These are phyloP conservation scores for Ctenomys sociabilis DNA, from an alignment of 2,113 vertebrate species.

Conservation along the genomic window DNA sequence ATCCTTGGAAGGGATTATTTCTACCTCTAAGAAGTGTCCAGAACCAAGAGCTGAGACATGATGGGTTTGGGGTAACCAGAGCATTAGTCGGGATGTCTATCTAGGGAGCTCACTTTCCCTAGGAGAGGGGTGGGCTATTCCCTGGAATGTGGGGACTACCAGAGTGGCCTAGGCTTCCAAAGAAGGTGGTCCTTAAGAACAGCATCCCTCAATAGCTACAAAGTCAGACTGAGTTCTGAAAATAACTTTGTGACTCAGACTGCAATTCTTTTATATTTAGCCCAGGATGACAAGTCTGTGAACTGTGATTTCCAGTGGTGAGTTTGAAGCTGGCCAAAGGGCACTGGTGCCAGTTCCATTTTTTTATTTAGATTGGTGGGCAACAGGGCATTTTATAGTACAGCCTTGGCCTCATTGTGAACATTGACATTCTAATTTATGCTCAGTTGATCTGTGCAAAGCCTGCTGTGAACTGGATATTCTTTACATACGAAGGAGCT, in stretches of 20 bases:
- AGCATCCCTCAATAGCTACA: conserved; percentile 41
- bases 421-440: not conserved
- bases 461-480: not conserved
- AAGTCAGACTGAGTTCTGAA: conserved; percentile 69
- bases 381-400: not conserved
- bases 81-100: not conserved
- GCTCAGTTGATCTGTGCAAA: not conserved
- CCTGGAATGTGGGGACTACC: conserved; percentile 30
- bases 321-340: conserved; percentile 30
- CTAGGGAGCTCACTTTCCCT: not conserved
- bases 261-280: conserved; percentile 86
- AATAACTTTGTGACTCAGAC: conserved; percentile 87
- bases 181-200: conserved; percentile 36
- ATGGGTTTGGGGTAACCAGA: not conserved
- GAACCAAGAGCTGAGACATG: not conserved
- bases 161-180: conserved; percentile 18
- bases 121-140: not conserved
- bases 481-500: not conserved
- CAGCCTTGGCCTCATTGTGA: not conserved
- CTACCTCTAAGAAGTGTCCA: not conserved
- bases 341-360: not conserved
- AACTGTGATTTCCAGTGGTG: conserved; percentile 56
- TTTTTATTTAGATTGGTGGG: conserved; percentile 40
- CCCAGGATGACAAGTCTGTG: conserved; percentile 82
- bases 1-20: not conserved